Percentiles rank a stretch among this genome's conserved stretches.
phyloP scores from a whole-genome alignment of 2,113 vertebrate species.

The Sphaerodactylus townsendi region DNA sequence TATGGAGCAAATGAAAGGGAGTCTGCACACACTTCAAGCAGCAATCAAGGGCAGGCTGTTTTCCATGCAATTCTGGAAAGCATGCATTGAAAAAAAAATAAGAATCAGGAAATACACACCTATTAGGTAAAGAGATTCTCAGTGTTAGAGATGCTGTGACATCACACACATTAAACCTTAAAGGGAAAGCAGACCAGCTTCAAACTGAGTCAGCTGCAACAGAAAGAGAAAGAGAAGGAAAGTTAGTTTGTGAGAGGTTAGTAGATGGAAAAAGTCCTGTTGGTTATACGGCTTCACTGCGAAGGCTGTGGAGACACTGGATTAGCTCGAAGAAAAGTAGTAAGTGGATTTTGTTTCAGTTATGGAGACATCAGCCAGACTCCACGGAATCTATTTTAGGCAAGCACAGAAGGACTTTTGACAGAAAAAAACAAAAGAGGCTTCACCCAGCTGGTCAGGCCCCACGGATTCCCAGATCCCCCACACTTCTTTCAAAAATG shows the following conservation, averaged over 20 bases:
- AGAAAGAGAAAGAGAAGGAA: conserved; percentile 65
- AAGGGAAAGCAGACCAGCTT: conserved; percentile 70
- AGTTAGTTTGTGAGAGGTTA: conserved; percentile 50
- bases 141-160: conserved; percentile 79
- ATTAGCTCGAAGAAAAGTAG: too few relatives aligned
- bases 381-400: neutral
- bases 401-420: neutral
- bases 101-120: conserved; percentile 79
- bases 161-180: conserved; percentile 78
- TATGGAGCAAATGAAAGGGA: accelerated
- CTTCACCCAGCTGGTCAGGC: too few relatives aligned
- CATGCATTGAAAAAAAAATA: conserved; percentile 48
- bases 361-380: neutral
- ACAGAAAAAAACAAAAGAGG: neutral
- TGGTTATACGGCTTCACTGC: neutral
- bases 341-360: neutral
- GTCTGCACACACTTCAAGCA: neutral
- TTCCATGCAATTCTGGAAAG: conserved; percentile 31
- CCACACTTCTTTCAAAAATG: too few relatives aligned
- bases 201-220: conserved; percentile 67
- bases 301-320: too few relatives aligned
- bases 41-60: neutral
- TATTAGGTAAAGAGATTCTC: conserved; percentile 70
- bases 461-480: too few relatives aligned
- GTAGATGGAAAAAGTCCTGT: neutral